phyloP scores from a whole-genome alignment of 2,113 vertebrate species.

The Sapayoa aenigma region DNA sequence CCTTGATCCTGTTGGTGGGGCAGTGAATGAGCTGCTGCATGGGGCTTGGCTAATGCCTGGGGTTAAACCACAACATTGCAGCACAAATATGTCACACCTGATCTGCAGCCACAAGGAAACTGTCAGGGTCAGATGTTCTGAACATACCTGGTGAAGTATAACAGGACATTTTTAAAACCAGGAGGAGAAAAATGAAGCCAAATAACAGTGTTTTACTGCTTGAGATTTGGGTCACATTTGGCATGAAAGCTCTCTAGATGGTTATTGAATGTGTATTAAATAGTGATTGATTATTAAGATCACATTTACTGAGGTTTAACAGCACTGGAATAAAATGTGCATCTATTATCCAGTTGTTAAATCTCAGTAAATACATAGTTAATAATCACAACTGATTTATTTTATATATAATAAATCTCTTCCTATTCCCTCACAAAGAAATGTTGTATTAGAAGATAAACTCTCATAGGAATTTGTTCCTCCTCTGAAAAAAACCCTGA shows the following conservation, averaged over 20 bases:
- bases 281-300: conserved; percentile 45
- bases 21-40: neutral
- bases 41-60: neutral
- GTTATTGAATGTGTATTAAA: conserved; percentile 23
- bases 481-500: neutral
- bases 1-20: neutral
- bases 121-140: neutral
- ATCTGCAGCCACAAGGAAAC: neutral
- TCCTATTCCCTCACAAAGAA: neutral
- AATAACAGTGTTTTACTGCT: neutral
- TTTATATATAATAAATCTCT: conserved; percentile 7
- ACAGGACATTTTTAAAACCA: neutral
- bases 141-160: neutral
- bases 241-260: neutral
- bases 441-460: neutral
- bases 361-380: neutral
- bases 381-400: conserved; percentile 24
- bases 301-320: conserved; percentile 28
- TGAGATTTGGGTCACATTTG: conserved; percentile 6
- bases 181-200: neutral
- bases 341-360: conserved; percentile 37
- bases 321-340: conserved; percentile 12
- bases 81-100: neutral
- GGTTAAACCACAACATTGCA: neutral
- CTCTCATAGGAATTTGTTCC: neutral